These are phyloP conservation scores for Tympanoctomys barrerae DNA, from an alignment of 2,797 vertebrate species.

Conservation along the genomic window DNA sequence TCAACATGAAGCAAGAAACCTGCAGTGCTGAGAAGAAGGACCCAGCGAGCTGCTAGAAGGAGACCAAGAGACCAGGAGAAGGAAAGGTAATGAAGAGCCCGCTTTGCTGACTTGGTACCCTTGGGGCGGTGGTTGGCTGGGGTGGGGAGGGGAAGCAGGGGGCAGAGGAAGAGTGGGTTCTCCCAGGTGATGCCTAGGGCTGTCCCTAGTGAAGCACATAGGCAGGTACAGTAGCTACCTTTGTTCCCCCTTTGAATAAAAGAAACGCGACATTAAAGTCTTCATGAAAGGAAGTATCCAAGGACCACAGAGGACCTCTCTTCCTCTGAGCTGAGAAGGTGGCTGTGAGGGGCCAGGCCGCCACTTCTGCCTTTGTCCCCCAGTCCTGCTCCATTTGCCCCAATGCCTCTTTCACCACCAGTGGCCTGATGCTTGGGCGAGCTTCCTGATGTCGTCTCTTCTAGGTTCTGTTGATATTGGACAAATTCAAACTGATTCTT, in stretches of 20 bases:
- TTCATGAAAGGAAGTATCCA: background rate
- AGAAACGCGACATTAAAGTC: constrained; percentile 21
- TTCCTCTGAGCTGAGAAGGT: no score
- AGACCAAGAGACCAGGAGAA: constrained; percentile 55
- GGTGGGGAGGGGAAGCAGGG: background rate
- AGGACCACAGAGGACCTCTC: background rate
- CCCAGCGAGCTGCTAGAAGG: constrained; percentile 63
- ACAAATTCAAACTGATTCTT: background rate
- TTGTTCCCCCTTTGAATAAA: constrained; percentile 9
- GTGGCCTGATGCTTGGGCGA: background rate
- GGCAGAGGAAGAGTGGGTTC: background rate
- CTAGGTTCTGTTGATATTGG: background rate
- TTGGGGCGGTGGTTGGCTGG: background rate
- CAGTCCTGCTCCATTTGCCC: background rate
- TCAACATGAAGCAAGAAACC: constrained; percentile 69
- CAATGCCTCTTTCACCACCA: background rate
- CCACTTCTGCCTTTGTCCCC: background rate
- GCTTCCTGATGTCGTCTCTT: background rate
- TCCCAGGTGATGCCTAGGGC: background rate
- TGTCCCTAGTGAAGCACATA: background rate
- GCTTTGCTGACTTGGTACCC: constrained; percentile 10
- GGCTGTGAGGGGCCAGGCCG: background rate
- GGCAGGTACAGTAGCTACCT: background rate
- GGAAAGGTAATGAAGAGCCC: constrained; percentile 30
- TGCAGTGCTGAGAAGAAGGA: constrained; percentile 64